Evolutionary conservation across 2,113 vertebrate species (phyloP).

Genomic region (Martes martes): DNA sequence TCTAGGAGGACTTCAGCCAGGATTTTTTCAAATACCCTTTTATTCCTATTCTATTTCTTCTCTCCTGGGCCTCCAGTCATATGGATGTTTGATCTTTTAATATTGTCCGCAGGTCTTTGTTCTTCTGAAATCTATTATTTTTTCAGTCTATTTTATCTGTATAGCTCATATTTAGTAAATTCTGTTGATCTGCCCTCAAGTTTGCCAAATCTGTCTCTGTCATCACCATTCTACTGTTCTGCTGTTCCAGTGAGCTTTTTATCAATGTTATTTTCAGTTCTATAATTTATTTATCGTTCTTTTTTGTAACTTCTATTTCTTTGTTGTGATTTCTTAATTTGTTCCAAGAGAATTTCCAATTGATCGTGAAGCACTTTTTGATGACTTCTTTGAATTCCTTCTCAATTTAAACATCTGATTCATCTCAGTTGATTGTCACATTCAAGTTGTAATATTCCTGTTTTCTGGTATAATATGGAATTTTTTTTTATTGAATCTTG

Average conservation of each 20-base stretch:
- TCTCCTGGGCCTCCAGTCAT: neutral
- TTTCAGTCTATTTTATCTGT: neutral
- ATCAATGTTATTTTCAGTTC: neutral
- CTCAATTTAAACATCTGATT: neutral
- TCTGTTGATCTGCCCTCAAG: neutral
- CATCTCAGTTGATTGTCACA: neutral
- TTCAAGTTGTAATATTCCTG: neutral
- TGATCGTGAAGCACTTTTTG: neutral
- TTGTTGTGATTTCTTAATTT: neutral
- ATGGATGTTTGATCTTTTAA: neutral
- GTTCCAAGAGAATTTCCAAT: conserved; percentile 4
- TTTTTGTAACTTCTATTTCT: conserved; percentile 19
- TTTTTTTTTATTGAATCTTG: neutral
- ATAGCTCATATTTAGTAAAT: neutral
- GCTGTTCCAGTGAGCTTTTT: neutral
- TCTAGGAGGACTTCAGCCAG: neutral
- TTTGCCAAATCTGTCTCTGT: neutral
- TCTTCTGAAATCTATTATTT: neutral
- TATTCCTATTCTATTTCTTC: neutral
- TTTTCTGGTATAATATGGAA: neutral
- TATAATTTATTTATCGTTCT: neutral
- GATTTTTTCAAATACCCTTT: neutral
- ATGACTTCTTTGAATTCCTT: conserved; percentile 17
- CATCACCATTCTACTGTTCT: neutral
- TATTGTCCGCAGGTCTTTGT: neutral